phyloP scores from a whole-genome alignment of 2,797 vertebrate genomes.

The Pseudochirops cupreus region DNA sequence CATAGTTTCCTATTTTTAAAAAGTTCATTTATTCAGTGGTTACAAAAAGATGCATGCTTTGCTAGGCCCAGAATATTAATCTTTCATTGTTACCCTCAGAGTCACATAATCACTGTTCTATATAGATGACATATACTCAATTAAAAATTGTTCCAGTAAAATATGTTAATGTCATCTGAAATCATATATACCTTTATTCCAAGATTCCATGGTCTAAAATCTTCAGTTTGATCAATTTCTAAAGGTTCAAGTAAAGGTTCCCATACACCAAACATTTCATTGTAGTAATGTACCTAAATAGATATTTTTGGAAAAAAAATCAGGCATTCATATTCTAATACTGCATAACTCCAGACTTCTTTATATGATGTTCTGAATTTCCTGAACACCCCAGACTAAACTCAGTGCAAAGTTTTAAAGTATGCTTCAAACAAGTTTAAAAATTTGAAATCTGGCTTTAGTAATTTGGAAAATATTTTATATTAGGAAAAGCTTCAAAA shows the following conservation, averaged over 20 bases:
- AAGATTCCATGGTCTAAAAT: conserved; percentile 94
- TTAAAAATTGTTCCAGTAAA: background rate
- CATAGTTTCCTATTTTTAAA: background rate
- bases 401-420: conserved; percentile 15
- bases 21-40: background rate
- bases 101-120: background rate
- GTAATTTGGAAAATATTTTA: background rate
- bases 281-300: conserved; percentile 95
- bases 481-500: background rate
- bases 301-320: conserved; percentile 58
- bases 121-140: background rate
- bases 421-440: conserved; percentile 43
- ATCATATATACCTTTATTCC: conserved; percentile 90
- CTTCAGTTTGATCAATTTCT: conserved; percentile 93
- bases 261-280: conserved; percentile 97
- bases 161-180: background rate
- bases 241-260: conserved; percentile 97
- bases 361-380: conserved; percentile 27
- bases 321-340: conserved; percentile 39
- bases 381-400: conserved; percentile 37
- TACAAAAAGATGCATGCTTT: background rate
- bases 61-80: background rate
- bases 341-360: background rate
- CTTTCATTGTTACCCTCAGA: background rate
- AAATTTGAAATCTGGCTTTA: conserved; percentile 1